These are phyloP conservation scores for Montifringilla adamsi DNA, from an alignment of 2,113 vertebrate species.

Conservation along the genomic window DNA sequence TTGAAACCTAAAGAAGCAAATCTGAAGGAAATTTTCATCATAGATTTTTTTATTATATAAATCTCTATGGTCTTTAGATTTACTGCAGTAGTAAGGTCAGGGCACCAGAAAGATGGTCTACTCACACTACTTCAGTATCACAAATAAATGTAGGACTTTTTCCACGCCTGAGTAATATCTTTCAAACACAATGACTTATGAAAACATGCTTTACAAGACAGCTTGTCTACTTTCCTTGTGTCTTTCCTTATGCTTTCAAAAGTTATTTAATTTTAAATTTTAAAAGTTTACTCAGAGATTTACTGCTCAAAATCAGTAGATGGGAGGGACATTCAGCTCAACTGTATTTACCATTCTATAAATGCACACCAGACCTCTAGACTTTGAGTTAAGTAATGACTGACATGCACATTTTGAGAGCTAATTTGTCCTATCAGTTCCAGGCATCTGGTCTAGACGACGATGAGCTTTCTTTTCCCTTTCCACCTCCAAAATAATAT, in stretches of 20 bases:
- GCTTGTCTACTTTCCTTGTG: not conserved
- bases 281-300: not conserved
- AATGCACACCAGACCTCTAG: not conserved
- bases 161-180: not conserved
- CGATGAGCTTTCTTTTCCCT: not conserved
- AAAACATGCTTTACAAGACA: not conserved
- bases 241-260: not conserved
- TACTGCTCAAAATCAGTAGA: not conserved
- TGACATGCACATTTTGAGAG: not conserved
- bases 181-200: not conserved
- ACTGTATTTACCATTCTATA: not conserved
- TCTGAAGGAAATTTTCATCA: not conserved
- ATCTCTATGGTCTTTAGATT: not conserved
- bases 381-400: not conserved
- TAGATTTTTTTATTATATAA: not conserved
- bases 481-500: not conserved
- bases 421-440: not conserved
- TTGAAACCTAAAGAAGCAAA: not conserved
- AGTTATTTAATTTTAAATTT: not conserved
- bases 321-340: rapidly evolving
- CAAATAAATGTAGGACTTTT: not conserved
- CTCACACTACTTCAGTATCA: not conserved
- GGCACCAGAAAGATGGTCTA: not conserved
- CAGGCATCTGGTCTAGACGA: not conserved
- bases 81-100: not conserved